These are phyloP conservation scores for Cerastis rubricosa DNA, from an alignment of 2,888 invertebrate genomes.

Conservation along the genomic window DNA sequence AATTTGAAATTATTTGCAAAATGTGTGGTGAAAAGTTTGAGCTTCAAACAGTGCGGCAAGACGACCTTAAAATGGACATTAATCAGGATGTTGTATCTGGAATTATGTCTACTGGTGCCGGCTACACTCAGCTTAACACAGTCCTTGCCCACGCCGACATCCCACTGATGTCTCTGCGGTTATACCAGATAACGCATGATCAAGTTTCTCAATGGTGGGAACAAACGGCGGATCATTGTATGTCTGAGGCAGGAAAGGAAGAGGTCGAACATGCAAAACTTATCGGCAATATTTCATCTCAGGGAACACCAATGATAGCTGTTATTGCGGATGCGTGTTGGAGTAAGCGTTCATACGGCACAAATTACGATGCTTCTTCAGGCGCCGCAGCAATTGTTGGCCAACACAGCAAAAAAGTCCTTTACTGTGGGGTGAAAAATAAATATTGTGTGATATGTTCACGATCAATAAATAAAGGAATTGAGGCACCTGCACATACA, in stretches of 20 bases:
- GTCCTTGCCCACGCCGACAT: too few relatives aligned
- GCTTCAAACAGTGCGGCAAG: neutral
- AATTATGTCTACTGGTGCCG: too few relatives aligned
- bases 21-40: too few relatives aligned
- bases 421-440: slow-evolving; percentile 6
- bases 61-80: slow-evolving; percentile 1
- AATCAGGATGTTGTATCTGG: too few relatives aligned
- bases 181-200: too few relatives aligned
- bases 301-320: neutral
- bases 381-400: too few relatives aligned
- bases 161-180: too few relatives aligned
- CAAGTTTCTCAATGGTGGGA: too few relatives aligned
- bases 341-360: slow-evolving; percentile 6
- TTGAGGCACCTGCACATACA: neutral
- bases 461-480: neutral
- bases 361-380: too few relatives aligned
- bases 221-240: neutral
- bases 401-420: neutral
- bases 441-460: slow-evolving; percentile 6
- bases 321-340: neutral
- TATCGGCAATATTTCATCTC: neutral
- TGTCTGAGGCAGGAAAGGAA: neutral
- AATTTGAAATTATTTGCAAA: too few relatives aligned
- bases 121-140: too few relatives aligned
- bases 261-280: neutral